Conservation (phyloP, 1,140 invertebrate genomes). For the Steinernema khuongi region DNA sequence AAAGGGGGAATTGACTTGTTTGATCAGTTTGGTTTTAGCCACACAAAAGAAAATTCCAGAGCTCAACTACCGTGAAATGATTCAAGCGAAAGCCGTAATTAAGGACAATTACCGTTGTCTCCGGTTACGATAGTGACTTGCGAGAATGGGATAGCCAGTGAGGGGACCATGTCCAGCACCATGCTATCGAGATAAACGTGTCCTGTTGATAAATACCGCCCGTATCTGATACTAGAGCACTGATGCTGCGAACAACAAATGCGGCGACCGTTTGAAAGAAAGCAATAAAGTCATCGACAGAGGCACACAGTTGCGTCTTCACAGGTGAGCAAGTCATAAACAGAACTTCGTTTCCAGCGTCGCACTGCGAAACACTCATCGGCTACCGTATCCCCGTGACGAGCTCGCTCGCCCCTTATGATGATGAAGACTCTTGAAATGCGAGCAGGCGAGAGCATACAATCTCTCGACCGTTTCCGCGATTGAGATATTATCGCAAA, state of each 20-base stretch:
- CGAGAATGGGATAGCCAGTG: not conserved
- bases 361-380: not conserved
- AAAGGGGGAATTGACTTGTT: too few species aligned
- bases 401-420: too few species aligned
- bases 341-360: not conserved
- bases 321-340: not conserved
- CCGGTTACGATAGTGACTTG: conserved; percentile 3
- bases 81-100: too few species aligned
- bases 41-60: too few species aligned
- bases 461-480: too few species aligned
- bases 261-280: not conserved
- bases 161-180: not conserved
- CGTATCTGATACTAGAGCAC: not conserved
- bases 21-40: too few species aligned
- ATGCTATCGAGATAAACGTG: not conserved
- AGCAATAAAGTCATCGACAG: not conserved
- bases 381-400: not conserved
- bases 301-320: not conserved
- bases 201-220: conserved; percentile 3
- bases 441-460: too few species aligned
- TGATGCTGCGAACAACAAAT: not conserved
- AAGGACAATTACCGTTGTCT: too few species aligned
- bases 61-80: too few species aligned
- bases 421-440: too few species aligned
- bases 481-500: too few species aligned